Percentiles rank a stretch among this genome's conserved stretches.
These are phyloP conservation scores for Drosophila mimica DNA, from an alignment of 2,888 invertebrate species.

Conservation along the genomic window DNA sequence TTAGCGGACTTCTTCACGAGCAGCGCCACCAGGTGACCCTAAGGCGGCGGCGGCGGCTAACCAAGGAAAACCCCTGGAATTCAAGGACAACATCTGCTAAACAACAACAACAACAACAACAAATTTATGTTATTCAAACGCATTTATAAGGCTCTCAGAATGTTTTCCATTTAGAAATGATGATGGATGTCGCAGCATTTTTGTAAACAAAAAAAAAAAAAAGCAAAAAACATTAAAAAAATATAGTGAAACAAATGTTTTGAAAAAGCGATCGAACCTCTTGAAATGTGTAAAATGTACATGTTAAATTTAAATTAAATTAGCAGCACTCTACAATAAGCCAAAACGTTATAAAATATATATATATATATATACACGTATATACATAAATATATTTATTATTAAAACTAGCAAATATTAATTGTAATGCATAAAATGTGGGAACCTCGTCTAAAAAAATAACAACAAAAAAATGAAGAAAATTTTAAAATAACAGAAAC, in stretches of 20 bases:
- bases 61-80: conserved; percentile 9
- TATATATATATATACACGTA: conserved; percentile 31
- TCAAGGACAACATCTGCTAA: conserved; percentile 23
- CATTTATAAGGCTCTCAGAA: conserved; percentile 67
- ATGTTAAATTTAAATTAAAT: conserved; percentile 57
- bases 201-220: conserved; percentile 26
- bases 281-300: conserved; percentile 46
- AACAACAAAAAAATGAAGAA: conserved; percentile 26
- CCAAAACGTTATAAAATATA: conserved; percentile 51
- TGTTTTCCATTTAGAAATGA: conserved; percentile 31
- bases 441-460: conserved; percentile 59
- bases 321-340: conserved; percentile 72
- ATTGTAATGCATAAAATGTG: conserved; percentile 64
- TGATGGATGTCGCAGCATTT: conserved; percentile 36
- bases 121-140: conserved; percentile 59
- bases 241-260: neutral
- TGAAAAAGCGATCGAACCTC: conserved; percentile 35
- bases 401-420: conserved; percentile 78
- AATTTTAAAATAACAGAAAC: conserved; percentile 51
- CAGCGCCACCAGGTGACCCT: conserved; percentile 90
- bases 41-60: conserved; percentile 85
- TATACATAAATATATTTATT: conserved; percentile 71
- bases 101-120: conserved; percentile 17
- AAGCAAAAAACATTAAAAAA: conserved; percentile 8
- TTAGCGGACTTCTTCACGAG: conserved; percentile 90